Conservation (phyloP, 2,113 vertebrate species). For the Ptilorrhoa leucosticta region DNA sequence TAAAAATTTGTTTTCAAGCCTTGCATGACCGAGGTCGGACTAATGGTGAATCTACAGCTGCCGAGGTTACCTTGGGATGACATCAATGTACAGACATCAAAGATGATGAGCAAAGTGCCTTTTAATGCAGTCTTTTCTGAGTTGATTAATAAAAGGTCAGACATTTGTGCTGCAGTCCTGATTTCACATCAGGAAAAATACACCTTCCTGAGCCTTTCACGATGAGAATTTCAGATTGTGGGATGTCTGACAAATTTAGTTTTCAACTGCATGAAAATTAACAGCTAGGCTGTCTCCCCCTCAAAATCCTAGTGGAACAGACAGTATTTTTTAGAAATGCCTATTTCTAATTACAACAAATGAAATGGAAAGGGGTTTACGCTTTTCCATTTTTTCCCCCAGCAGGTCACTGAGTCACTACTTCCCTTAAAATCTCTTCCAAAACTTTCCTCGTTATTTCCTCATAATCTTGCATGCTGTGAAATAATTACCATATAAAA, state of each 20-base stretch:
- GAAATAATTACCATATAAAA: conserved; percentile 1
- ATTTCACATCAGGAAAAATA: neutral
- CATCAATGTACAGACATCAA: neutral
- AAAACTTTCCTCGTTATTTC: neutral
- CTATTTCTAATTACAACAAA: neutral
- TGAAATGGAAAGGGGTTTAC: neutral
- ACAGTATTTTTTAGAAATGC: neutral
- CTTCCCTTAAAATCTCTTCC: neutral
- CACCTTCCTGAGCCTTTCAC: neutral
- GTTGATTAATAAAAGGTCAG: neutral
- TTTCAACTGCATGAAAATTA: neutral
- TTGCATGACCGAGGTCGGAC: neutral
- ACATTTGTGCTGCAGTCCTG: neutral
- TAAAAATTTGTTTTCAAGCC: neutral
- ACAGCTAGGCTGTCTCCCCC: neutral
- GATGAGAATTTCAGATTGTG: neutral
- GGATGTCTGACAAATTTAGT: neutral
- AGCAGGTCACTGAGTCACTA: neutral
- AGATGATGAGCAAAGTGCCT: neutral
- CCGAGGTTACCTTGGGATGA: neutral
- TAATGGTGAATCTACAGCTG: neutral
- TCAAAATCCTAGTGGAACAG: neutral
- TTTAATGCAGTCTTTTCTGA: neutral
- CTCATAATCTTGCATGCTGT: neutral
- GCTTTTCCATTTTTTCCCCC: neutral